Evolutionary conservation across 2,113 vertebrate species (phyloP).

Genomic region (Nycticebus coucang): DNA sequence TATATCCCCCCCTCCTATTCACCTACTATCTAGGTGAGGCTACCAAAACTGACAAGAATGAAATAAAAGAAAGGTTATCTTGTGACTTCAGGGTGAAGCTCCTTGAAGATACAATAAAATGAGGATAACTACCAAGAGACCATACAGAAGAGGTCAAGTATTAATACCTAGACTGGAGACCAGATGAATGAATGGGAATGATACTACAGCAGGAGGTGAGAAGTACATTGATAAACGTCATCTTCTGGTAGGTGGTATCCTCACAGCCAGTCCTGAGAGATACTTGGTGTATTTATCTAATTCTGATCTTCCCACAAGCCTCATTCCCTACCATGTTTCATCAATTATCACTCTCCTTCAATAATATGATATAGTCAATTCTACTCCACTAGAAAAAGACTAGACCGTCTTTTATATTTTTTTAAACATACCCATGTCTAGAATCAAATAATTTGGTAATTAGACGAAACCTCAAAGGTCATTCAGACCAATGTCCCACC

Average conservation of each 20-base stretch:
- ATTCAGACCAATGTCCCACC: background rate
- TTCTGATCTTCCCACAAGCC: background rate
- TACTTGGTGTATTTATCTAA: background rate
- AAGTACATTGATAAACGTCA: background rate
- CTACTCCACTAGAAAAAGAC: too few species aligned
- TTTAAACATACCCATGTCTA: background rate
- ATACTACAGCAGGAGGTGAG: background rate
- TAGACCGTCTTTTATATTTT: too few species aligned
- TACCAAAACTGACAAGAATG: background rate
- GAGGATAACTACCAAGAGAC: background rate
- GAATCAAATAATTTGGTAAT: constrained; percentile 20
- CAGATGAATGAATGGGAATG: background rate
- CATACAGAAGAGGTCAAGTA: background rate
- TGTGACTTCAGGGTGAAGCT: background rate
- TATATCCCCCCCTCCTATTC: background rate
- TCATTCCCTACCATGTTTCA: too few species aligned
- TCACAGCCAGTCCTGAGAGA: background rate
- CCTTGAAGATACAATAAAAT: background rate
- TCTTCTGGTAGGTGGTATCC: background rate
- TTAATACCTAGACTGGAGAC: background rate
- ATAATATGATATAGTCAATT: too few species aligned
- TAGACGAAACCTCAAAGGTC: background rate
- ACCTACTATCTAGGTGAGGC: background rate
- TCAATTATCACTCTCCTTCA: too few species aligned
- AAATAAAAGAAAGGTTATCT: background rate